Evolutionary conservation across 2,113 vertebrate genomes (phyloP).

Genomic region (Phalacrocorax carbo): DNA sequence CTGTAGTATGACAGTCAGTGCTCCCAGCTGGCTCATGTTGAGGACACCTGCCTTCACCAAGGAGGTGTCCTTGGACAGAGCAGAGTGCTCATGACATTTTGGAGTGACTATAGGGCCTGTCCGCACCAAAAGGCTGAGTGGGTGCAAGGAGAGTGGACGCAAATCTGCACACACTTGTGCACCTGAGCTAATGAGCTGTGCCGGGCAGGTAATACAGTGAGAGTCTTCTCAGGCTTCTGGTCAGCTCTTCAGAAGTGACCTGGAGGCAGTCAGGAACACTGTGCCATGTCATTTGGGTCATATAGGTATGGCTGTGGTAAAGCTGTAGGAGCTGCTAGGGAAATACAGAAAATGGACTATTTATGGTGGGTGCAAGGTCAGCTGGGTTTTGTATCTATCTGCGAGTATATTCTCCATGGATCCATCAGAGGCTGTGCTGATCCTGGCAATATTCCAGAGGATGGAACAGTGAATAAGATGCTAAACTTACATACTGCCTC

Average conservation of each 20-base stretch:
- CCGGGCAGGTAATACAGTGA: neutral
- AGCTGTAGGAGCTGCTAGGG: neutral
- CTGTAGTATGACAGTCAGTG: neutral
- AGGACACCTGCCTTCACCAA: neutral
- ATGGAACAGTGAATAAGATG: neutral
- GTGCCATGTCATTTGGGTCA: neutral
- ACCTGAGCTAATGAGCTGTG: neutral
- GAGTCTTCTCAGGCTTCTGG: neutral
- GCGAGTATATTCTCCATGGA: neutral
- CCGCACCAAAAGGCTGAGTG: neutral
- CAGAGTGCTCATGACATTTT: neutral
- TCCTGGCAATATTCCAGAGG: neutral
- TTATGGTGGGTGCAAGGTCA: neutral
- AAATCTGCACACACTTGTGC: neutral
- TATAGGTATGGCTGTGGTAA: neutral
- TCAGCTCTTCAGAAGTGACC: neutral
- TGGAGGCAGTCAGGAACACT: neutral
- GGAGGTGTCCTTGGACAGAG: neutral
- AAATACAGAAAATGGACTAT: neutral
- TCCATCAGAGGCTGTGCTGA: neutral
- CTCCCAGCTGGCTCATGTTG: neutral
- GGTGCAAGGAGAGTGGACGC: rapidly evolving
- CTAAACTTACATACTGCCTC: neutral
- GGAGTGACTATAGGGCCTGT: neutral
- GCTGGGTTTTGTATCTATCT: neutral